Conservation (phyloP, 2,797 vertebrate species). For the Astyanax mexicanus region DNA sequence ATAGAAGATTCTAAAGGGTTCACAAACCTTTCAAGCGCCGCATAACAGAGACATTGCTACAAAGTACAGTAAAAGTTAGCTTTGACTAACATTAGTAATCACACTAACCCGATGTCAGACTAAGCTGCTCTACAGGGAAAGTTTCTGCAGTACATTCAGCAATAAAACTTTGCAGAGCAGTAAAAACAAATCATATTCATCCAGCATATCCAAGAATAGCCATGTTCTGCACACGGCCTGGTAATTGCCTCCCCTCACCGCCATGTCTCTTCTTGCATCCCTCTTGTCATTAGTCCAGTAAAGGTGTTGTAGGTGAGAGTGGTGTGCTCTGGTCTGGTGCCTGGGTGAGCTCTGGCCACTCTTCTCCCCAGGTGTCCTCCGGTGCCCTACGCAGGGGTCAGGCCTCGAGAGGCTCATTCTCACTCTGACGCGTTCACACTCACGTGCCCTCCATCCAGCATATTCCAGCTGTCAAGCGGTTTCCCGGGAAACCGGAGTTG, state of each 20-base stretch:
- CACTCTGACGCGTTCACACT: constrained; percentile 3
- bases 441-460: background rate
- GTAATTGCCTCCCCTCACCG: background rate
- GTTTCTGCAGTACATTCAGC: background rate
- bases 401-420: background rate
- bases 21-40: too few relatives aligned
- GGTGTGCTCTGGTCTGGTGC: constrained; percentile 17
- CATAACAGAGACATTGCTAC: too few relatives aligned
- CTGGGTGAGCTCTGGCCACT: constrained; percentile 6
- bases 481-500: constrained; percentile 50
- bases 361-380: constrained; percentile 31
- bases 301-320: background rate
- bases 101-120: too few relatives aligned
- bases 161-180: background rate
- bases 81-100: too few relatives aligned
- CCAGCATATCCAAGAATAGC: constrained; percentile 6
- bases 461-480: constrained; percentile 48
- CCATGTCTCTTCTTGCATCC: background rate
- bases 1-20: too few relatives aligned
- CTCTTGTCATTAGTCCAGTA: constrained; percentile 28
- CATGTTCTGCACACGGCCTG: background rate
- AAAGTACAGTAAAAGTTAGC: too few relatives aligned
- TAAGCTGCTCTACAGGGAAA: background rate
- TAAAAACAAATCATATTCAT: background rate
- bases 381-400: constrained; percentile 18